Conservation (phyloP, 2,113 vertebrate genomes). For the Calonectris borealis region DNA sequence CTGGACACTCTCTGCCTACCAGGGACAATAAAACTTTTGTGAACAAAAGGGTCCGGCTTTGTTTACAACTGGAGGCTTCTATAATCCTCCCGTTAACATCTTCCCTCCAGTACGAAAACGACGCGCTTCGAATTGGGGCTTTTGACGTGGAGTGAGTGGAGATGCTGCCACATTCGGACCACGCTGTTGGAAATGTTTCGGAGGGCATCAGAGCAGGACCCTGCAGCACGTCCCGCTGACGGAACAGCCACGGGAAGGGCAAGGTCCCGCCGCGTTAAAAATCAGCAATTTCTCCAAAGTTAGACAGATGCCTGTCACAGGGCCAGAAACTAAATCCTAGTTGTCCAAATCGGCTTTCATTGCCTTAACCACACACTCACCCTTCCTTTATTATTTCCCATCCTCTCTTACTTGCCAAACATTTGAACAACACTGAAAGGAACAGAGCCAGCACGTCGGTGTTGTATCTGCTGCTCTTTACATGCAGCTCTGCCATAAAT, state of each 20-base stretch:
- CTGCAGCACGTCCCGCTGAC: background rate
- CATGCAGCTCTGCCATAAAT: background rate
- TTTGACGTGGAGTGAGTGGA: background rate
- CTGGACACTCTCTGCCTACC: conserved; percentile 46
- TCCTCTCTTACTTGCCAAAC: background rate
- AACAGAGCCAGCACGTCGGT: background rate
- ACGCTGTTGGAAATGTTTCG: background rate
- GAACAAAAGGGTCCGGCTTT: conserved; percentile 43
- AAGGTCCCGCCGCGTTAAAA: background rate
- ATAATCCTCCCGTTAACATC: conserved; percentile 49
- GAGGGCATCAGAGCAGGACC: background rate
- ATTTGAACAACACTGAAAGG: background rate
- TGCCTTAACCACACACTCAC: background rate
- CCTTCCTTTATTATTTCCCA: conserved; percentile 16
- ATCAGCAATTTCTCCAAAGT: background rate
- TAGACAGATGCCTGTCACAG: background rate
- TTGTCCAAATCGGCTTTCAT: background rate
- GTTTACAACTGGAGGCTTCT: conserved; percentile 62
- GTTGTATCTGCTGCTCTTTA: background rate
- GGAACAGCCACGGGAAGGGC: background rate
- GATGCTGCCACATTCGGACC: background rate
- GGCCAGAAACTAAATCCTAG: background rate
- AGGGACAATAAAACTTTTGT: conserved; percentile 65
- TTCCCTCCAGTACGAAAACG: conserved; percentile 4
- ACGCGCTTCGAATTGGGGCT: background rate